phyloP scores from a whole-genome alignment of 2,797 vertebrate species.

The Lagocephalus sceleratus region DNA sequence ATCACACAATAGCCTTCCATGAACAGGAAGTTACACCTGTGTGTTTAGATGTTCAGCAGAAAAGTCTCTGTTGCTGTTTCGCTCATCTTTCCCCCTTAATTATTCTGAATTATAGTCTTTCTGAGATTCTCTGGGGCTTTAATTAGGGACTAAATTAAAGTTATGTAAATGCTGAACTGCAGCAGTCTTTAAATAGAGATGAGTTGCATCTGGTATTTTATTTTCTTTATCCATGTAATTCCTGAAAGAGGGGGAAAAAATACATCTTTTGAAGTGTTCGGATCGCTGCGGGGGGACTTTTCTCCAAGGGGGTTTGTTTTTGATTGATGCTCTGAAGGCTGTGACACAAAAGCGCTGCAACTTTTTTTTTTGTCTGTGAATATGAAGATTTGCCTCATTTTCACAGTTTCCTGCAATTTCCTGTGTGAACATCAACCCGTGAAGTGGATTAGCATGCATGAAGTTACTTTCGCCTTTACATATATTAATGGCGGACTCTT shows the following conservation, averaged over 20 bases:
- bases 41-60: constrained; percentile 62
- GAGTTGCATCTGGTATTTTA: constrained; percentile 58
- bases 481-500: constrained; percentile 32
- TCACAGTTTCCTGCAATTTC: background rate
- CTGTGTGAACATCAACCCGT: background rate
- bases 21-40: constrained; percentile 74
- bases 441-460: background rate
- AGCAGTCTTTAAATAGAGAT: constrained; percentile 70
- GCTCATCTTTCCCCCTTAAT: constrained; percentile 67
- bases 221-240: constrained; percentile 27
- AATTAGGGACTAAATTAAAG: constrained; percentile 78
- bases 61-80: constrained; percentile 60
- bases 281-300: constrained; percentile 51
- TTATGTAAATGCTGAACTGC: constrained; percentile 72
- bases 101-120: constrained; percentile 67
- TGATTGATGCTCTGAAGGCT: constrained; percentile 49
- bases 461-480: constrained; percentile 23
- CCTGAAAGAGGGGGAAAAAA: constrained; percentile 51
- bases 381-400: constrained; percentile 3
- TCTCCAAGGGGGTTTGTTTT: constrained; percentile 55
- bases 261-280: constrained; percentile 72
- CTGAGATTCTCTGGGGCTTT: constrained; percentile 73
- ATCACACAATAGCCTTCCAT: constrained; percentile 73
- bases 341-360: constrained; percentile 34
- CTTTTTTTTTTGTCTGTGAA: constrained; percentile 26